Conservation (phyloP, 2,888 invertebrate species). For the Acanthosoma haemorrhoidale region DNA sequence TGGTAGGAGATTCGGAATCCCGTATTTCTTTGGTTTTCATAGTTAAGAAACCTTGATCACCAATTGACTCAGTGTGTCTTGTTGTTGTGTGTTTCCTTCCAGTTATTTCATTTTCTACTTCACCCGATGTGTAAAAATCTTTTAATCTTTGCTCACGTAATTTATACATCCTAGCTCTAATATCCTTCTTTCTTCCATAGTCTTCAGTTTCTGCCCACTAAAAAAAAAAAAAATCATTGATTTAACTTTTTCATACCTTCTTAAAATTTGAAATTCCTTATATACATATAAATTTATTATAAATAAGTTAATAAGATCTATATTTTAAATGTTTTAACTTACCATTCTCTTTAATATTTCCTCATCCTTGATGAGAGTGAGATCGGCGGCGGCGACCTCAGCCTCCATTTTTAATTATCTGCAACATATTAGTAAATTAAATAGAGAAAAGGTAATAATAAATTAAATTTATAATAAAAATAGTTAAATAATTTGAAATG, state of each 20-base stretch:
- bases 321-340: constrained; percentile 42
- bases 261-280: too few species aligned
- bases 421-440: constrained; percentile 29
- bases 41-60: constrained; percentile 70
- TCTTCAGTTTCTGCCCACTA: constrained; percentile 85
- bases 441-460: background rate
- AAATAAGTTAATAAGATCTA: too few species aligned
- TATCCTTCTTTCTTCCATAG: constrained; percentile 78
- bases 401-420: constrained; percentile 43
- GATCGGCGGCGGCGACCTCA: constrained; percentile 55
- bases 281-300: too few species aligned
- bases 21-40: constrained; percentile 73
- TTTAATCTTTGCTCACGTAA: constrained; percentile 73
- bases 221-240: too few species aligned
- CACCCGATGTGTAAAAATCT: constrained; percentile 61
- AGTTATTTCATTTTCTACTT: constrained; percentile 44
- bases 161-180: constrained; percentile 77
- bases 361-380: constrained; percentile 67
- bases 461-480: background rate
- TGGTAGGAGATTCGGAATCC: constrained; percentile 69
- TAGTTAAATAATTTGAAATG: background rate
- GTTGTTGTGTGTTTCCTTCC: constrained; percentile 40
- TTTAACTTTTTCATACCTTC: too few species aligned
- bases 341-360: constrained; percentile 73
- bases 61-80: constrained; percentile 62